These are phyloP conservation scores for Furcula furcula DNA, from an alignment of 2,888 invertebrate genomes.

Conservation along the genomic window DNA sequence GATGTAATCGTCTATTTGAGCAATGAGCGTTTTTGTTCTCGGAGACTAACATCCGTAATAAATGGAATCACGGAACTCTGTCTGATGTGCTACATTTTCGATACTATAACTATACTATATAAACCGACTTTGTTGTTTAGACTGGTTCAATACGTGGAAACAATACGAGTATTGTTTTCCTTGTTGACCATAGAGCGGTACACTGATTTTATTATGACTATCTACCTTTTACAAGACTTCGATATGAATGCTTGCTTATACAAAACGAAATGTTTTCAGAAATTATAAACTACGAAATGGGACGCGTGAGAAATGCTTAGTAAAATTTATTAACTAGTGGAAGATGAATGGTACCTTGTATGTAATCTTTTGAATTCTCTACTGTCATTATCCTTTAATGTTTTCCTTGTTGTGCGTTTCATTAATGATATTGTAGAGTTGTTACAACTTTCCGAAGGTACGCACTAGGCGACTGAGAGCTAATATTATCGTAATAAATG, in stretches of 20 bases:
- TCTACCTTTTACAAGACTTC: constrained; percentile 8
- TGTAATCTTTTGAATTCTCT: constrained; percentile 37
- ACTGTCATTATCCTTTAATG: constrained; percentile 34
- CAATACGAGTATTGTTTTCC: constrained; percentile 9
- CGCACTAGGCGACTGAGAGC: constrained; percentile 82
- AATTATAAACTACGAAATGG: background rate
- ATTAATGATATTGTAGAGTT: constrained; percentile 57
- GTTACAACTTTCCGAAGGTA: constrained; percentile 81
- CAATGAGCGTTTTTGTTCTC: too few relatives aligned
- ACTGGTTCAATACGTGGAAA: constrained; percentile 8
- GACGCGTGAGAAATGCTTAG: constrained; percentile 2
- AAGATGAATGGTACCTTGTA: constrained; percentile 24
- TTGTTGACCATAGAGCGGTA: constrained; percentile 10
- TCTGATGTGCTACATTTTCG: constrained; percentile 50
- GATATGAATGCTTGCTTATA: constrained; percentile 5
- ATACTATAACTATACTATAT: constrained; percentile 19
- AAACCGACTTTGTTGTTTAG: constrained; percentile 3
- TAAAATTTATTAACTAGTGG: too few relatives aligned
- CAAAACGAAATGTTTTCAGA: background rate
- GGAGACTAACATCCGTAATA: too few relatives aligned
- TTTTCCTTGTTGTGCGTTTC: constrained; percentile 39
- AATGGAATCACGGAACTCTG: constrained; percentile 32
- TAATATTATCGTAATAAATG: constrained; percentile 80
- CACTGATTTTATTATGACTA: constrained; percentile 11
- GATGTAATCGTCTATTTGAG: too few relatives aligned